Conservation (phyloP, 2,797 vertebrate genomes). For the Alosa sapidissima region DNA sequence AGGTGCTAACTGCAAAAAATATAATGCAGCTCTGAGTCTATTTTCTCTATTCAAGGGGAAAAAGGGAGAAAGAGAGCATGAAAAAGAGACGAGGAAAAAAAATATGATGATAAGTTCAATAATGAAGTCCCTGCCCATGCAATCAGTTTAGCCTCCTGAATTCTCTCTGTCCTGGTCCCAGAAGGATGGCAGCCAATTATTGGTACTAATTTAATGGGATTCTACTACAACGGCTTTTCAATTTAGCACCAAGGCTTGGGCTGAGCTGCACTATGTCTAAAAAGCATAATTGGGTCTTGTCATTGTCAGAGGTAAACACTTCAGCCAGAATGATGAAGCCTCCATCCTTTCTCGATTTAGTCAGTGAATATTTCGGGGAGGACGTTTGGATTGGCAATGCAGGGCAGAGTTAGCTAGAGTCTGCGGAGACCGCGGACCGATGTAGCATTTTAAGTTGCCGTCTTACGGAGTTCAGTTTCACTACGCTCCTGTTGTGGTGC, state of each 20-base stretch:
- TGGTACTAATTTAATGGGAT: slow-evolving; percentile 46
- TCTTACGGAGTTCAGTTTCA: not conserved
- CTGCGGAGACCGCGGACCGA: not conserved
- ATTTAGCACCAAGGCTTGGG: slow-evolving; percentile 29
- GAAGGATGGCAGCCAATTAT: slow-evolving; percentile 44
- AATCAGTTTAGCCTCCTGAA: slow-evolving; percentile 43
- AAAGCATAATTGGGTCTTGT: slow-evolving; percentile 31
- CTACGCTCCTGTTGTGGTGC: not conserved
- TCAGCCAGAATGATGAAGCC: not conserved
- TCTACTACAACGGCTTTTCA: slow-evolving; percentile 43
- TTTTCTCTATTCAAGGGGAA: slow-evolving; percentile 10
- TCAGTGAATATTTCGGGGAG: not conserved
- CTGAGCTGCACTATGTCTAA: slow-evolving; percentile 13
- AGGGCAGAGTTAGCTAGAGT: not conserved
- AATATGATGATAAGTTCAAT: slow-evolving; percentile 39
- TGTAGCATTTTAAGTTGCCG: not conserved
- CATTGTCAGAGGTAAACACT: slow-evolving; percentile 34
- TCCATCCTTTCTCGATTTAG: slow-evolving; percentile 7
- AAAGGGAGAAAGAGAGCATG: slow-evolving; percentile 21
- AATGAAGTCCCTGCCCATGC: slow-evolving; percentile 25
- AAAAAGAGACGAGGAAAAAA: not conserved
- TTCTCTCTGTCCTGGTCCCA: slow-evolving; percentile 21
- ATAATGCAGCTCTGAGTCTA: not conserved
- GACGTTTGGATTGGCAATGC: not conserved
- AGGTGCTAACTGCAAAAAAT: not conserved